Evolutionary conservation across 1,140 invertebrate genomes (phyloP).

Genomic region (Nasonia longicornis): DNA sequence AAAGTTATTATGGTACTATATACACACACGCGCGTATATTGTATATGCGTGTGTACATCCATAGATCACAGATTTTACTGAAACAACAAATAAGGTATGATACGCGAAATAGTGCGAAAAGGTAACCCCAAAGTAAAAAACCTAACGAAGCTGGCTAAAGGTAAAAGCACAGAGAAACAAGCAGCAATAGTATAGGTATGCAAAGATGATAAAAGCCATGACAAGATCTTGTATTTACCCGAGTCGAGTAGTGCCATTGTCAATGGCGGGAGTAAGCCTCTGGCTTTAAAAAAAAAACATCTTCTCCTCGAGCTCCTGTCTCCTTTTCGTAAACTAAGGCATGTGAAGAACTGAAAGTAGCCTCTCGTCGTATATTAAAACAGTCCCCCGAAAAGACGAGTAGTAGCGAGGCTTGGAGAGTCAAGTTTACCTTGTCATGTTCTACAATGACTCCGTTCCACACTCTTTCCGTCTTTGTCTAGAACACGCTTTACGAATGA

Average conservation of each 20-base stretch:
- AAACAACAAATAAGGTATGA: background rate
- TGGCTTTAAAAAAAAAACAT: background rate
- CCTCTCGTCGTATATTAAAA: background rate
- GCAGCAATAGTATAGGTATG: background rate
- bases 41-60: background rate
- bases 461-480: background rate
- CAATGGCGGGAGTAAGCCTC: background rate
- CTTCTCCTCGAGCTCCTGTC: background rate
- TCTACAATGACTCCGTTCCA: background rate
- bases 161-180: background rate
- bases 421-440: background rate
- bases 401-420: background rate
- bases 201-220: too few relatives aligned
- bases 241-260: background rate
- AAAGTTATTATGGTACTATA: background rate
- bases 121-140: background rate
- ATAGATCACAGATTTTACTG: background rate
- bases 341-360: slow-evolving; percentile 3
- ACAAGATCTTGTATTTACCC: background rate
- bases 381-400: background rate
- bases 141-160: background rate
- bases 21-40: background rate
- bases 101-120: background rate
- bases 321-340: slow-evolving; percentile 3
- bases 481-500: background rate